Percentiles rank a stretch among this genome's conserved stretches.
phyloP scores from a whole-genome alignment of 2,888 invertebrate species.

The Scaptomyza tumidula region DNA sequence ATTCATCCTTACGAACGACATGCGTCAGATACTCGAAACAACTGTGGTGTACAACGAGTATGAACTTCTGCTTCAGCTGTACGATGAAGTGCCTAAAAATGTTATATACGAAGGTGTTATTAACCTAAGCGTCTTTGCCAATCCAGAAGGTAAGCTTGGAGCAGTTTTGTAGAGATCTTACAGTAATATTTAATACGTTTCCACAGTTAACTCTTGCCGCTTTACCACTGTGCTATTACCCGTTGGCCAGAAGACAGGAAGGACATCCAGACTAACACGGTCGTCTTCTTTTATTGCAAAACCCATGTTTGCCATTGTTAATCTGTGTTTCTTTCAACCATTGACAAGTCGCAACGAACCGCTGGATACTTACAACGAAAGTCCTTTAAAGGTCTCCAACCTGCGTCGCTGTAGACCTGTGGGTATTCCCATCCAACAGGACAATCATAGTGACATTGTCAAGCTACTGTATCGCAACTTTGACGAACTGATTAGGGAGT shows the following conservation, averaged over 20 bases:
- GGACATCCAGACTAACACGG: not conserved
- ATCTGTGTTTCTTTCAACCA: constrained; percentile 61
- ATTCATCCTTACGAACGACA: constrained; percentile 61
- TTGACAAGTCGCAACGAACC: constrained; percentile 38
- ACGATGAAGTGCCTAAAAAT: constrained; percentile 42
- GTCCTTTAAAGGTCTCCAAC: constrained; percentile 18
- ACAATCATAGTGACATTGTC: constrained; percentile 16
- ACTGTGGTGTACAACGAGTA: constrained; percentile 55
- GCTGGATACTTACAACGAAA: constrained; percentile 55
- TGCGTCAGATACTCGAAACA: constrained; percentile 63
- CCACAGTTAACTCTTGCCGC: constrained; percentile 55
- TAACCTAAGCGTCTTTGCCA: constrained; percentile 71
- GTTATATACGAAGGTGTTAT: constrained; percentile 68
- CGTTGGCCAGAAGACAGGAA: not conserved
- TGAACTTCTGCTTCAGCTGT: constrained; percentile 69
- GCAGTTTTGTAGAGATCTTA: not conserved
- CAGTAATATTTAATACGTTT: not conserved
- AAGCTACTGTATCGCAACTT: constrained; percentile 56
- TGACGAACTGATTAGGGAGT: constrained; percentile 53
- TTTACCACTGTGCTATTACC: constrained; percentile 44
- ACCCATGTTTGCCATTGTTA: constrained; percentile 60
- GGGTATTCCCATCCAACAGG: not conserved
- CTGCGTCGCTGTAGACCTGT: constrained; percentile 41
- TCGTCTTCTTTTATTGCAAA: too few species aligned
- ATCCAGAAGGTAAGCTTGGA: constrained; percentile 64